These are phyloP conservation scores for Nesidiocoris tenuis DNA, from an alignment of 2,888 invertebrate species.

Conservation along the genomic window DNA sequence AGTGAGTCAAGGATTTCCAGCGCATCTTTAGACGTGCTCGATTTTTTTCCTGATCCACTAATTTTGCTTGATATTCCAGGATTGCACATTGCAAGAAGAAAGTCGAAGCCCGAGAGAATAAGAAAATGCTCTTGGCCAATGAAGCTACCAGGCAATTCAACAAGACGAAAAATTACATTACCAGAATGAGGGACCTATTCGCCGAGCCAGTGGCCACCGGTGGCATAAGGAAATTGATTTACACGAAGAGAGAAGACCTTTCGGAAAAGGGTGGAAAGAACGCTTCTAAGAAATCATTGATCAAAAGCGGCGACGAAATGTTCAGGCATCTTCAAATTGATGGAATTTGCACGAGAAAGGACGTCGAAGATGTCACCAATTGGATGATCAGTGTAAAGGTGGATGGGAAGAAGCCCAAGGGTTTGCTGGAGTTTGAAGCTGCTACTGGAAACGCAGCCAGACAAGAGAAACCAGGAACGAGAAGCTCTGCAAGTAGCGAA, in stretches of 20 bases:
- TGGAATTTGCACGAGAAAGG: constrained; percentile 3
- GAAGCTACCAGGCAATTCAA: constrained; percentile 2
- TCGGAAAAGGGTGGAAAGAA: too few relatives aligned
- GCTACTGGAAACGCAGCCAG: too few relatives aligned
- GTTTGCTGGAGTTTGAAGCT: background rate
- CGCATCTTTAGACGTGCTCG: too few relatives aligned
- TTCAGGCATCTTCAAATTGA: constrained; percentile 12
- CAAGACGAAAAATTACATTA: background rate
- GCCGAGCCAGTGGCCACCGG: background rate
- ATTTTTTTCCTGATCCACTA: too few relatives aligned
- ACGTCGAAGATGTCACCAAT: constrained; percentile 8
- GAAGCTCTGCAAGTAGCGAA: too few relatives aligned
- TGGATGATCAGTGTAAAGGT: background rate
- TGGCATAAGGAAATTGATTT: background rate
- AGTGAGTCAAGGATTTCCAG: background rate
- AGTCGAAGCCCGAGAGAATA: background rate
- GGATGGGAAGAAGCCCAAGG: background rate
- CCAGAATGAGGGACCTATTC: background rate
- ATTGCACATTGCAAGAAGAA: constrained; percentile 2
- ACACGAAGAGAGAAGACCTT: too few relatives aligned
- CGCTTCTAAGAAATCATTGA: background rate
- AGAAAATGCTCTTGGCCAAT: background rate
- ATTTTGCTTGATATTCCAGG: background rate
- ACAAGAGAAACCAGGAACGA: too few relatives aligned
- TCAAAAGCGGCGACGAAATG: background rate